Percentiles rank a stretch among this genome's conserved stretches.
Conservation (phyloP, 2,113 vertebrate genomes). For the Ceyx melanurus region DNA sequence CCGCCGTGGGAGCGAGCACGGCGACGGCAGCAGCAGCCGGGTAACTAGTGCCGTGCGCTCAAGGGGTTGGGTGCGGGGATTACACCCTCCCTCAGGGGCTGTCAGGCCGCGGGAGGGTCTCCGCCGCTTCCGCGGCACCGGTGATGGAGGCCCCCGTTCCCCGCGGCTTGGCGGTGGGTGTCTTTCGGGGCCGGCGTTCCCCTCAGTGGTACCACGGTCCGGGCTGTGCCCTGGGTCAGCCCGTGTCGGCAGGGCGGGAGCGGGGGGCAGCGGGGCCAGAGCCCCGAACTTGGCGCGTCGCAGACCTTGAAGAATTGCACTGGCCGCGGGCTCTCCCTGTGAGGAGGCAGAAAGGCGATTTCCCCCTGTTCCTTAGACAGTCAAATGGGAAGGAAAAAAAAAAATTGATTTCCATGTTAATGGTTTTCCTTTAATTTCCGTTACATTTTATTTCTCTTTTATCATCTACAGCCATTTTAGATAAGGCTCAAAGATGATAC, state of each 20-base stretch:
- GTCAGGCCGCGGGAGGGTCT: background rate
- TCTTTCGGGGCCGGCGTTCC: background rate
- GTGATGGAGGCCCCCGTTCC: background rate
- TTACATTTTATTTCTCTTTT: background rate
- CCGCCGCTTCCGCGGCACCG: background rate
- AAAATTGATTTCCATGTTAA: background rate
- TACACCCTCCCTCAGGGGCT: background rate
- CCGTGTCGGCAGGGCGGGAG: background rate
- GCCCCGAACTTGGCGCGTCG: background rate
- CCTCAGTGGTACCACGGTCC: background rate
- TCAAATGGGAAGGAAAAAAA: no score
- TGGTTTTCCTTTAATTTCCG: background rate
- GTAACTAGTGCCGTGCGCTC: background rate
- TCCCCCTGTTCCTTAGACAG: background rate
- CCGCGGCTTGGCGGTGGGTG: no score
- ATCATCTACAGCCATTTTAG: background rate
- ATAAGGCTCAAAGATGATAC: background rate
- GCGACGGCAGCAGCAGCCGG: conserved; percentile 33
- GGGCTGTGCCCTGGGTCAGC: background rate
- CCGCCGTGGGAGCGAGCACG: conserved; percentile 34
- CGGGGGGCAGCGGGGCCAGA: background rate
- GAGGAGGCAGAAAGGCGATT: background rate
- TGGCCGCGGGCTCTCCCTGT: background rate
- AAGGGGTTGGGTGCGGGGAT: background rate
- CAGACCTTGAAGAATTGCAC: background rate